Percentiles rank a stretch among this genome's conserved stretches.
Conservation (phyloP, 2,797 vertebrate genomes). For the Onychomys leucogaster region DNA sequence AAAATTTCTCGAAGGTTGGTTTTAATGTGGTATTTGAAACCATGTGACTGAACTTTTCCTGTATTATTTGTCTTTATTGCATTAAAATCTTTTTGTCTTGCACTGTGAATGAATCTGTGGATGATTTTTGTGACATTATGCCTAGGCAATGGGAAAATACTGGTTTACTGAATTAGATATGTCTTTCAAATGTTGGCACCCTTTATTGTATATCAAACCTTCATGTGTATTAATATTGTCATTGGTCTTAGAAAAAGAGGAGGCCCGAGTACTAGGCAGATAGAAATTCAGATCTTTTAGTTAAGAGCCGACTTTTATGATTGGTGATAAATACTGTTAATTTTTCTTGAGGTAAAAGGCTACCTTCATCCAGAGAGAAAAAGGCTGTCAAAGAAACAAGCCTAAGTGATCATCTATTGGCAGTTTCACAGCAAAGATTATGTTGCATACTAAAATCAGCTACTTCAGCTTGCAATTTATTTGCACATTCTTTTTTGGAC, state of each 20-base stretch:
- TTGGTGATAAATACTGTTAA: not conserved
- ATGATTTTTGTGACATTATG: slow-evolving; percentile 27
- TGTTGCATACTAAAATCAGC: slow-evolving; percentile 38
- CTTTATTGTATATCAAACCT: slow-evolving; percentile 15
- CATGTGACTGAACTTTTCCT: not conserved
- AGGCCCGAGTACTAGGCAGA: not conserved
- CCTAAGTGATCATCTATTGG: not conserved
- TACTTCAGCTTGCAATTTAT: slow-evolving; percentile 44
- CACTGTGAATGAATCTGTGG: not conserved
- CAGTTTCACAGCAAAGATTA: slow-evolving; percentile 45
- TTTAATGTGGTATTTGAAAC: slow-evolving; percentile 57
- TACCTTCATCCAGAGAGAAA: slow-evolving; percentile 25
- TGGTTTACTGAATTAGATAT: slow-evolving; percentile 23
- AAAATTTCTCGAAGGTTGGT: slow-evolving; percentile 38
- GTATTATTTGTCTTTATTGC: not conserved
- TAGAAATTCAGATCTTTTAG: slow-evolving; percentile 51
- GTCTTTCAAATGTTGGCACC: slow-evolving; percentile 2
- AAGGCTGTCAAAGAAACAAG: not conserved
- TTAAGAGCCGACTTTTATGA: slow-evolving; percentile 42
- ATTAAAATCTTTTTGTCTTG: slow-evolving; percentile 33
- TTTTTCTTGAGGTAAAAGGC: slow-evolving; percentile 48
- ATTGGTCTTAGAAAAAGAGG: slow-evolving; percentile 1
- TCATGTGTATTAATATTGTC: slow-evolving; percentile 36
- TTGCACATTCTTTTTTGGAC: not conserved
- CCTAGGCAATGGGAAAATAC: not conserved